Evolutionary conservation across 2,113 vertebrate species (phyloP).

Genomic region (Tringa solitaria): DNA sequence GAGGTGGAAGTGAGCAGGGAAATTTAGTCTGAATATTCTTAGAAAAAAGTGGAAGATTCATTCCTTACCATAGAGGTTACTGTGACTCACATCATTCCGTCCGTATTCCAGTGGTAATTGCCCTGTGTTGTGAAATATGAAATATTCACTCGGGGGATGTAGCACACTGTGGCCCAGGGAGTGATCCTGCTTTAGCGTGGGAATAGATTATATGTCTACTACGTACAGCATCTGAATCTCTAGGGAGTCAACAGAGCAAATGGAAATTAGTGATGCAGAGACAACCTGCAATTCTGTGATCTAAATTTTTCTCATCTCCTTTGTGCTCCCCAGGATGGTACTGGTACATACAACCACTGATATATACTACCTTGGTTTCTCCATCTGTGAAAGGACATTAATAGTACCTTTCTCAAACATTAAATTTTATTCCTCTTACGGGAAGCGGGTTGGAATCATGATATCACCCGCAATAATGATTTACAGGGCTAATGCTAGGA

Average conservation of each 20-base stretch:
- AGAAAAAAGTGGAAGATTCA: not conserved
- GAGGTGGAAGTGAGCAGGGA: not conserved
- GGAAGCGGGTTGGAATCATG: not conserved
- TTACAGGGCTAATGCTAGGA: not conserved
- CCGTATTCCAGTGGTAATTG: not conserved
- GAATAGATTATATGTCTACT: not conserved
- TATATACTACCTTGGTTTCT: not conserved
- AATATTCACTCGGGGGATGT: not conserved
- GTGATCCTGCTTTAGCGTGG: not conserved
- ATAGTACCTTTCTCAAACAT: not conserved
- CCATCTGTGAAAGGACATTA: not conserved
- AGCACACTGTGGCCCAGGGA: not conserved
- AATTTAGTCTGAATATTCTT: not conserved
- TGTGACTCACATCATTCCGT: not conserved
- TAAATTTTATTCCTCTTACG: not conserved
- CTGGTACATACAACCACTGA: not conserved
- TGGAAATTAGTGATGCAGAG: conserved; percentile 13
- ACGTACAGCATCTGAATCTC: not conserved
- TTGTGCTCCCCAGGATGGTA: not conserved
- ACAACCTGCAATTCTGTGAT: not conserved
- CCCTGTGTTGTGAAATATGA: not conserved
- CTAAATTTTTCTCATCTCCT: not conserved
- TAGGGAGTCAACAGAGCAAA: not conserved
- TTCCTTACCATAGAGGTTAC: not conserved
- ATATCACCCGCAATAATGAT: not conserved